Base-by-base conservation (phyloP, 92 coral and sea anemone species). In the Siderastrea radians region DNA sequence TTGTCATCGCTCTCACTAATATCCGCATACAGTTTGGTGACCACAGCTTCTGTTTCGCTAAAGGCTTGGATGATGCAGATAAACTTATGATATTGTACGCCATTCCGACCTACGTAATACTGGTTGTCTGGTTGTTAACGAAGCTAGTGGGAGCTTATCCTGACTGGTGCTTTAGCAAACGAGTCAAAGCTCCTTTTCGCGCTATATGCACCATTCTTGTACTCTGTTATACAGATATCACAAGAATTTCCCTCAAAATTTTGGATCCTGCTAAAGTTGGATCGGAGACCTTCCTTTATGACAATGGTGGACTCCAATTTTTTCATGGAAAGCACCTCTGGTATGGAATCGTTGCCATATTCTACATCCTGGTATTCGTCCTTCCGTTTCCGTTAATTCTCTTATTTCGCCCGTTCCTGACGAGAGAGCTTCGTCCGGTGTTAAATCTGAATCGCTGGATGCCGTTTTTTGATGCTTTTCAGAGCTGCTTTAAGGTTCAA, bases 131-230 rank as follows among this genome's bases (percentile, higher is more conserved):
- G 61, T 15, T 97, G n/a, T 68, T 97, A 9, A 84, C 89, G 49
- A 87, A 77, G 81, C 11, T 95, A 2, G 94, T 92, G 26, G 84
- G 95, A 1, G 66, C 62, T 49, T 93, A 82, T 78, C 99, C 98
- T 5, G 53, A 89, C 57, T 95, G 98, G 92, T 86, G 89, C 73
- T 93, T 91, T 57, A 97, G 97, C 84, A 92, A 84, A 58, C 90
- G 87, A 16, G 90, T 97, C 49, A 43, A 61, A 48, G 93, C 97
- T n/a, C 94, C 96, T 1, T 94, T 93, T 84, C 96, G 99, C 62
- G 99, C 98, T 17, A 80, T 95, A 19, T 97, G 99, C 68, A 97
- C 98, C 48, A 68, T 97, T 84, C 78, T 97, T 73, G 99, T 97
- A 5, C 88, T 97, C 53, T 97, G 98, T 55, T 97, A 97, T 66